Conservation (phyloP, 2,888 invertebrate species). For the Ormyrus nitidulus region DNA sequence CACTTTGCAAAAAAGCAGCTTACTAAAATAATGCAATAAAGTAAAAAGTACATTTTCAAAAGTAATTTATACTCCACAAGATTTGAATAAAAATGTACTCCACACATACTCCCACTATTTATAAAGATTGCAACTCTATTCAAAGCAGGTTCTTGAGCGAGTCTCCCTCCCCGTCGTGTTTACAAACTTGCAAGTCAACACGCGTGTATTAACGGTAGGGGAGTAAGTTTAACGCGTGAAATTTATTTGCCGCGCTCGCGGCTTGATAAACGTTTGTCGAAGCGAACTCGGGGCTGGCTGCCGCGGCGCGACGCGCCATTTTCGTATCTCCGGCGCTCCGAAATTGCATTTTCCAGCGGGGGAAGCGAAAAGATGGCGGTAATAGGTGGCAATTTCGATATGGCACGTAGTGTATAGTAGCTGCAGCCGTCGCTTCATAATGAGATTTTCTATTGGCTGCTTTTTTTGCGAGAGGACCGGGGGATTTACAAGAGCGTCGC, state of each 20-base stretch:
- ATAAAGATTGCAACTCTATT: too few species aligned
- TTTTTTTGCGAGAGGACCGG: background rate
- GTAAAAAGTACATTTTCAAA: too few species aligned
- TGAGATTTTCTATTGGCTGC: conserved; percentile 29
- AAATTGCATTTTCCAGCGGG: conserved; percentile 24
- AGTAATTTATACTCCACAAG: too few species aligned
- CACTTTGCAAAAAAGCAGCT: too few species aligned
- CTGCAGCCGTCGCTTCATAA: background rate
- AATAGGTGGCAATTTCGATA: conserved; percentile 12
- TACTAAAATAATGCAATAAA: too few species aligned
- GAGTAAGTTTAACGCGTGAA: conserved; percentile 34
- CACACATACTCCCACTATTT: too few species aligned
- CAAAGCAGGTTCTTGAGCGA: too few species aligned
- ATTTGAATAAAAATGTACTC: too few species aligned
- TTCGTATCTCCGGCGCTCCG: background rate
- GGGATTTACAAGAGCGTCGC: background rate
- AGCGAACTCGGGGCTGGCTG: background rate
- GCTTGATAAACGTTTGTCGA: conserved; percentile 59
- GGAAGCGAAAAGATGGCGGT: conserved; percentile 14
- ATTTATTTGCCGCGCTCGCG: conserved; percentile 57
- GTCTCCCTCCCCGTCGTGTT: too few species aligned
- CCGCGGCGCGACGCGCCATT: background rate
- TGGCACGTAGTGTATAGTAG: background rate
- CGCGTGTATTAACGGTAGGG: background rate
- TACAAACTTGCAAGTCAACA: too few species aligned